Conservation (phyloP, 2,888 invertebrate species). For the Cybosia mesomella region DNA sequence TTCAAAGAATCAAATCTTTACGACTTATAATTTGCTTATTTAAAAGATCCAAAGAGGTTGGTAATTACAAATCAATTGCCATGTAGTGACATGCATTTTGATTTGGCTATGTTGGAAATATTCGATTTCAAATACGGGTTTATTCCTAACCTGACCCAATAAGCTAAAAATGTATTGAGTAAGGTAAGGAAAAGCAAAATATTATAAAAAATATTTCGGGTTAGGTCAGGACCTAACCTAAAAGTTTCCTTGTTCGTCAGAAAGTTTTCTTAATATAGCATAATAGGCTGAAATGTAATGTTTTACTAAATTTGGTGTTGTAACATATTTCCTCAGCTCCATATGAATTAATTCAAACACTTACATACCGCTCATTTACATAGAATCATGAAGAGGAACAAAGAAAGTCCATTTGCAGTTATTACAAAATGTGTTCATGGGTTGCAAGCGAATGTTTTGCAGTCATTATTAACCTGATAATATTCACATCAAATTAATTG, state of each 20-base stretch:
- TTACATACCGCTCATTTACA: background rate
- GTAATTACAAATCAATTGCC: background rate
- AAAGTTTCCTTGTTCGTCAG: no score
- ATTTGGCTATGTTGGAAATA: no score
- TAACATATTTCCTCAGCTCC: background rate
- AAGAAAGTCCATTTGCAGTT: constrained; percentile 33
- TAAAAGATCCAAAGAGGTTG: background rate
- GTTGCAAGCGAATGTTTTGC: constrained; percentile 16
- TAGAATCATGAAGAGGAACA: constrained; percentile 21
- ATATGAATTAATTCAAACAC: background rate
- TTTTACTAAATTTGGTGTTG: no score
- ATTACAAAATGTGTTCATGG: constrained; percentile 33
- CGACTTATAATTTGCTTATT: background rate
- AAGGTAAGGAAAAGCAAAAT: no score
- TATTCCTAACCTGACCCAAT: no score
- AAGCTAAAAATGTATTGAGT: no score
- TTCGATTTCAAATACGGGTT: no score
- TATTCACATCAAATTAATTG: constrained; percentile 16
- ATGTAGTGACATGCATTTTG: background rate
- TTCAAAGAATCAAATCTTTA: background rate
- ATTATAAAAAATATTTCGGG: no score
- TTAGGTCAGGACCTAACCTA: no score
- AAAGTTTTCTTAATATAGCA: no score
- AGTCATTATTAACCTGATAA: constrained; percentile 19
- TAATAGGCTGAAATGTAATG: no score